These are phyloP conservation scores for Lacerta bilineata DNA, from an alignment of 2,797 vertebrate genomes.

Conservation along the genomic window DNA sequence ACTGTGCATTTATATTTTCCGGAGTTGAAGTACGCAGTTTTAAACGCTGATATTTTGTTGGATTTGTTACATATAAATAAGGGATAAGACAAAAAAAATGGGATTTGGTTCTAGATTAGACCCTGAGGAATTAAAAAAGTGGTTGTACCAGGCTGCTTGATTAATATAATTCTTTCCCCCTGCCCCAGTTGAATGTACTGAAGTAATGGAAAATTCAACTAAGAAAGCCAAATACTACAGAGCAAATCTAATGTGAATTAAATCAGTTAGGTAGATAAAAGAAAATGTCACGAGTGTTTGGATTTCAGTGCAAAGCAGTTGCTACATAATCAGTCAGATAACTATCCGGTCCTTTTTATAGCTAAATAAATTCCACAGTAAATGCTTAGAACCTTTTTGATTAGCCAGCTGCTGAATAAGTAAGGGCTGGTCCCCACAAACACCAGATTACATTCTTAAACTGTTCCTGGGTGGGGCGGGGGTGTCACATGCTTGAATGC, in stretches of 20 bases:
- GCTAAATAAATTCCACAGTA: conserved; percentile 2
- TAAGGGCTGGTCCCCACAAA: background rate
- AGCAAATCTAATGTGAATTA: conserved; percentile 20
- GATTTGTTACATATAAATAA: conserved; percentile 15
- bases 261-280: conserved; percentile 45
- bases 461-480: background rate
- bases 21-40: conserved; percentile 51
- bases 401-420: background rate
- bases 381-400: background rate
- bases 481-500: background rate
- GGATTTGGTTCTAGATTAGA: background rate
- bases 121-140: conserved; percentile 35
- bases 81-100: background rate
- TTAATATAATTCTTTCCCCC: conserved; percentile 1
- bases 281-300: conserved; percentile 44
- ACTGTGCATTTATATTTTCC: conserved; percentile 45
- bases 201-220: conserved; percentile 36
- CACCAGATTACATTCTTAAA: background rate
- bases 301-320: conserved; percentile 28
- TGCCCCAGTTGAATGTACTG: background rate
- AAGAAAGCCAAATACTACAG: conserved; percentile 38
- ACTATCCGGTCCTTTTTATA: background rate
- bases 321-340: background rate
- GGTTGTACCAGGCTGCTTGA: conserved; percentile 8
- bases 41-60: conserved; percentile 44